These are phyloP conservation scores for Aerospiza tachiro DNA, from an alignment of 2,797 vertebrate species.

Conservation along the genomic window DNA sequence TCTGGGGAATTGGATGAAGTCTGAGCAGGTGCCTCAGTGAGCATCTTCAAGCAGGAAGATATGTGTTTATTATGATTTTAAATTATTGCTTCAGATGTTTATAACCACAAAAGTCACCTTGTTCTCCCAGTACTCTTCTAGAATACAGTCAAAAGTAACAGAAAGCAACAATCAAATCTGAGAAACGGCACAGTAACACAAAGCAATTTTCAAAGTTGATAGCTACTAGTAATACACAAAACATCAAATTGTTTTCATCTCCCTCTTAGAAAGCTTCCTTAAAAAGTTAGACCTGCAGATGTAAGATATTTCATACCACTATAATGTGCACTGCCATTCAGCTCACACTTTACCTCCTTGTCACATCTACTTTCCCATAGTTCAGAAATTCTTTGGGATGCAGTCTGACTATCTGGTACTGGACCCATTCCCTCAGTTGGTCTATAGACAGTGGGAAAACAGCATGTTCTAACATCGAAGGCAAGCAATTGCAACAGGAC, in stretches of 20 bases:
- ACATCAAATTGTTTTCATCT: not conserved
- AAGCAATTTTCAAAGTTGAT: not conserved
- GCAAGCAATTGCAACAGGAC: not conserved
- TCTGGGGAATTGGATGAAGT: not conserved
- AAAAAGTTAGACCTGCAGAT: not conserved
- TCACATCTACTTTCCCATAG: not conserved
- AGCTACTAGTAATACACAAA: not conserved
- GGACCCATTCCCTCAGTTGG: not conserved
- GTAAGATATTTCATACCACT: not conserved
- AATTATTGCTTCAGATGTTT: not conserved
- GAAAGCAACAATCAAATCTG: not conserved
- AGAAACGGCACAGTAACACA: not conserved
- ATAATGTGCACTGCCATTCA: not conserved
- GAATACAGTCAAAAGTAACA: not conserved
- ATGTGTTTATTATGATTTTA: not conserved
- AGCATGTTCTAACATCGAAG: not conserved
- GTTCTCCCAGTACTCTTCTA: not conserved
- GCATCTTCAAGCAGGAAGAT: not conserved
- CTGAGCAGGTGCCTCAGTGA: not conserved
- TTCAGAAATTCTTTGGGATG: not conserved
- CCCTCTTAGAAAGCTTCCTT: not conserved
- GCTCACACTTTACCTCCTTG: not conserved
- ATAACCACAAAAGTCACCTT: not conserved
- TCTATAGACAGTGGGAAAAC: not conserved
- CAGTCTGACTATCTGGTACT: not conserved